These are phyloP conservation scores for Spilosoma lubricipeda DNA, from an alignment of 2,888 invertebrate species.

Conservation along the genomic window DNA sequence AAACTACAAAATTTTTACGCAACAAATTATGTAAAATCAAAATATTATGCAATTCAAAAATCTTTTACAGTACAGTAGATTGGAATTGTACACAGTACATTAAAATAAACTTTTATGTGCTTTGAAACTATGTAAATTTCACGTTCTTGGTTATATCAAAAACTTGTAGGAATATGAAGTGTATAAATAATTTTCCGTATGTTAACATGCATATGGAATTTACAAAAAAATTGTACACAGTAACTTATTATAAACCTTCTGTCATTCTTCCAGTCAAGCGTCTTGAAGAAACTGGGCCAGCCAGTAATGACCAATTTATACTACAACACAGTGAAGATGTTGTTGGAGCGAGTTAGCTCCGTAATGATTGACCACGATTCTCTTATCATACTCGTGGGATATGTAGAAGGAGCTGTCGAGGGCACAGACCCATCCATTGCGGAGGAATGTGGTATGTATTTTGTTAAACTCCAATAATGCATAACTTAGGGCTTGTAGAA, in stretches of 20 bases:
- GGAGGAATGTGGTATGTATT: slow-evolving; percentile 75
- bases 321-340: slow-evolving; percentile 98
- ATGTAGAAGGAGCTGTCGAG: slow-evolving; percentile 90
- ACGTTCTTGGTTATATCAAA: not conserved
- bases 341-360: slow-evolving; percentile 97
- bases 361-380: slow-evolving; percentile 98
- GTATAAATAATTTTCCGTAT: not conserved
- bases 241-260: not conserved
- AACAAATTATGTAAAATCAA: not conserved
- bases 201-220: not conserved
- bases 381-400: slow-evolving; percentile 89
- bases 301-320: slow-evolving; percentile 98
- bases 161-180: not conserved
- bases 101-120: not conserved
- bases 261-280: slow-evolving; percentile 86
- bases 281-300: slow-evolving; percentile 96
- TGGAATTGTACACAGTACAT: too few relatives aligned
- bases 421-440: slow-evolving; percentile 75
- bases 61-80: not conserved
- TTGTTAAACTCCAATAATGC: not conserved
- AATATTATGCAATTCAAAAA: not conserved
- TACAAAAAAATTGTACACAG: not conserved
- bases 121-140: not conserved
- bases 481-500: not conserved
- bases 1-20: too few relatives aligned